Percentiles rank a stretch among this genome's conserved stretches.
phyloP scores from a whole-genome alignment of 2,888 invertebrate genomes.

The Macrophya annulata region DNA sequence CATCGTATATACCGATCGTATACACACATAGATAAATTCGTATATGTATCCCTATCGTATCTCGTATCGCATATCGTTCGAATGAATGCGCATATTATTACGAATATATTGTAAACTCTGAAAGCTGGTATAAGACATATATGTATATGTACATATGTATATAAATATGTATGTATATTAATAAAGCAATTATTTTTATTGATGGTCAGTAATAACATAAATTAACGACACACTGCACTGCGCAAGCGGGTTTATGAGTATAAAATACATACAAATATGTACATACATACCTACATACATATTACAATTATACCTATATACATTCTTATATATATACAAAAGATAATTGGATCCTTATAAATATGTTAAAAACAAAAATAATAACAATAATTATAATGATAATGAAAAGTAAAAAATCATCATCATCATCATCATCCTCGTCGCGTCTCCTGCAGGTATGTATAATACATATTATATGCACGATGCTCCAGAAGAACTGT shows the following conservation, averaged over 20 bases:
- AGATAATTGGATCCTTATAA: constrained; percentile 70
- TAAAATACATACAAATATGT: not conserved
- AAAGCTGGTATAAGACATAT: too few relatives aligned
- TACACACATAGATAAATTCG: not conserved
- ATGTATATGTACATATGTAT: constrained; percentile 49
- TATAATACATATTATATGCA: too few relatives aligned
- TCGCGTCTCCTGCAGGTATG: too few relatives aligned
- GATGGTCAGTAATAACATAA: constrained; percentile 69
- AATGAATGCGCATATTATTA: too few relatives aligned
- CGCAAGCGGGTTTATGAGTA: not conserved
- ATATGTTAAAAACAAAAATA: constrained; percentile 63
- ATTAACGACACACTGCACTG: constrained; percentile 62
- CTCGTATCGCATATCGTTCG: too few relatives aligned
- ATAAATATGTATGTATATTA: constrained; percentile 58
- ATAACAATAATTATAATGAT: too few relatives aligned
- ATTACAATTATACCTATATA: too few relatives aligned
- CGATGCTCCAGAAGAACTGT: too few relatives aligned
- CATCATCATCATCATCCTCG: too few relatives aligned
- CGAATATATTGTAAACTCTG: too few relatives aligned
- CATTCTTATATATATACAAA: constrained; percentile 44
- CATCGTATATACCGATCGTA: not conserved
- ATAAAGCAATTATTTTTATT: constrained; percentile 73
- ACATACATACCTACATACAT: not conserved
- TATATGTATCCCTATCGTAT: not conserved
- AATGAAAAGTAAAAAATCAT: too few relatives aligned